These are phyloP conservation scores for Periplaneta americana DNA, from an alignment of 1,140 invertebrate genomes.

Conservation along the genomic window DNA sequence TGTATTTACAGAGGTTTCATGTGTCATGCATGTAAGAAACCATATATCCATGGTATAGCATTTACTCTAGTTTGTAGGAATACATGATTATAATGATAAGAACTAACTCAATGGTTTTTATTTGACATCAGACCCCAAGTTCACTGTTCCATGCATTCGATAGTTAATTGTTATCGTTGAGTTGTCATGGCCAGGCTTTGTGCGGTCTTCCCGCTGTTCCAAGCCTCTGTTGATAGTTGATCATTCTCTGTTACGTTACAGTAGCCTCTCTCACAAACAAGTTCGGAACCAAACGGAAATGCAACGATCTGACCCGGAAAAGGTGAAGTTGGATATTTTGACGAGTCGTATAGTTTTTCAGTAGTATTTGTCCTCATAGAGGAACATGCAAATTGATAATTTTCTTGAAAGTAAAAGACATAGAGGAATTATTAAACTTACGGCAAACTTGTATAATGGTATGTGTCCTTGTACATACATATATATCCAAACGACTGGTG, in stretches of 20 bases:
- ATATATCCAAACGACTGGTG: not conserved
- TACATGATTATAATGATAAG: slow-evolving; percentile 32
- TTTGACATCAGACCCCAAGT: not conserved
- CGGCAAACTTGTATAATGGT: not conserved
- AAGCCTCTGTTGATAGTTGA: not conserved
- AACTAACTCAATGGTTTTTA: slow-evolving; percentile 15
- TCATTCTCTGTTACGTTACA: not conserved
- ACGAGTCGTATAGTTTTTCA: not conserved
- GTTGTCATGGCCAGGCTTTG: not conserved
- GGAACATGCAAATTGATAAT: not conserved
- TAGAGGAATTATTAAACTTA: not conserved
- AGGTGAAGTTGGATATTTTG: not conserved
- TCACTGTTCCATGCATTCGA: not conserved
- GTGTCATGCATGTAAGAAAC: slow-evolving; percentile 29
- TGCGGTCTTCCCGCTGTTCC: not conserved
- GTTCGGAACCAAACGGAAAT: not conserved
- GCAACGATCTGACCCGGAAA: not conserved
- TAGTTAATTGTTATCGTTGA: not conserved
- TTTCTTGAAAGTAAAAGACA: not conserved
- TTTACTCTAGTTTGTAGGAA: slow-evolving; percentile 33
- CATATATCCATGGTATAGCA: slow-evolving; percentile 30
- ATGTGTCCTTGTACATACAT: not conserved
- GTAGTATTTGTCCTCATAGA: not conserved
- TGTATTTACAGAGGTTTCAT: slow-evolving; percentile 32
- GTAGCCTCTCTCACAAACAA: not conserved